Evolutionary conservation across 2,797 vertebrate genomes (phyloP).

Genomic region (Hephaestus fuliginosus): DNA sequence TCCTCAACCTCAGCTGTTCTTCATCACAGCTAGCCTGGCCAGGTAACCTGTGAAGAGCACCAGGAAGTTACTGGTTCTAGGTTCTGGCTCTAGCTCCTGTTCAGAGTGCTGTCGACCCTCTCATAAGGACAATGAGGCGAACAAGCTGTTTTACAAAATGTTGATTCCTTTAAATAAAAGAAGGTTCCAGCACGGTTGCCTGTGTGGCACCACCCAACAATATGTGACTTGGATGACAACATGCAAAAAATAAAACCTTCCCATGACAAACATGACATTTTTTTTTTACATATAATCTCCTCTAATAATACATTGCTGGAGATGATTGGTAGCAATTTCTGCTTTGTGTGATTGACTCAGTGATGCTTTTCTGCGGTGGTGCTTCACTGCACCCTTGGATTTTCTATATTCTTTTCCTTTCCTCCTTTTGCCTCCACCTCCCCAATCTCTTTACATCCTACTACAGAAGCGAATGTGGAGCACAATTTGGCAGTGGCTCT

Average conservation of each 20-base stretch:
- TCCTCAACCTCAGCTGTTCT: neutral
- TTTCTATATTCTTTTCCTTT: slow-evolving; percentile 4
- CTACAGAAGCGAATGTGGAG: slow-evolving; percentile 62
- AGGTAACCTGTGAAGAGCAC: neutral
- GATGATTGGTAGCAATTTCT: neutral
- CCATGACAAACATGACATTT: neutral
- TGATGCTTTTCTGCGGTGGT: neutral
- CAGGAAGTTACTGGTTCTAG: neutral
- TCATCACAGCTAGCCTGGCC: too few species aligned
- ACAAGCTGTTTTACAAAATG: neutral
- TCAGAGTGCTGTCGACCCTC: too few species aligned
- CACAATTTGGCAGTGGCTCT: slow-evolving; percentile 64
- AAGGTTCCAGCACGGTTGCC: neutral
- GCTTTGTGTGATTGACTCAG: neutral
- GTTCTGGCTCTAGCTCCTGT: neutral
- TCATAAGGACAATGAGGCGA: neutral
- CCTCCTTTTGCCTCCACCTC: neutral
- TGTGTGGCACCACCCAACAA: neutral
- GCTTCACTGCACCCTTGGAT: neutral
- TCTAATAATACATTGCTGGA: neutral
- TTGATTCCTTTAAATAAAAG: neutral
- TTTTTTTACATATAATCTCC: neutral
- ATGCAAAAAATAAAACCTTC: neutral
- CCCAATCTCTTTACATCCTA: slow-evolving; percentile 49
- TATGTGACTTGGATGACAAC: neutral